Evolutionary conservation across 2,888 invertebrate genomes (phyloP).

Genomic region (Orthosia cruda): DNA sequence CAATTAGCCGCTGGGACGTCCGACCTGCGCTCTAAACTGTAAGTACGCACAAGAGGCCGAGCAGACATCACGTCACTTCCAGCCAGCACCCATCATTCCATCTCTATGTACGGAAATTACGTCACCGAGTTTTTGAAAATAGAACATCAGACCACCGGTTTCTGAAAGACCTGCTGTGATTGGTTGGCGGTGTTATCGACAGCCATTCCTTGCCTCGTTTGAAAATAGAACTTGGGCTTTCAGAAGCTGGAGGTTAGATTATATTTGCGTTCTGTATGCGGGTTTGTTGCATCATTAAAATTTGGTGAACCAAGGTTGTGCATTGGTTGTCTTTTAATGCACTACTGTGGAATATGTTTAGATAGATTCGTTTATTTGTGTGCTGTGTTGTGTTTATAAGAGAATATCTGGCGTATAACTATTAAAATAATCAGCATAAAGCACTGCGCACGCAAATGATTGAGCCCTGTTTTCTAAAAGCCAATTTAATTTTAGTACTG

Average conservation of each 20-base stretch:
- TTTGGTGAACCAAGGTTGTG: slow-evolving; percentile 31
- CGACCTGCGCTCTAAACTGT: slow-evolving; percentile 94
- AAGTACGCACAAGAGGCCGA: slow-evolving; percentile 85
- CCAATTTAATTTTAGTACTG: background rate
- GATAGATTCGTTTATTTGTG: slow-evolving; percentile 12
- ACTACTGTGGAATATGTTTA: slow-evolving; percentile 1
- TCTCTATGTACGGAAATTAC: slow-evolving; percentile 30
- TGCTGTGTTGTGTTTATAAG: background rate
- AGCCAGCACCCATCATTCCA: slow-evolving; percentile 47
- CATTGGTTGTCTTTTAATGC: slow-evolving; percentile 28
- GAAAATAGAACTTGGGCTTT: slow-evolving; percentile 11
- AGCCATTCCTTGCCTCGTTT: slow-evolving; percentile 2
- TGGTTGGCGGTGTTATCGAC: background rate
- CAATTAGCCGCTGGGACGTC: slow-evolving; percentile 95
- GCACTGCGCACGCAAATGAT: background rate
- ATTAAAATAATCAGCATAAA: background rate
- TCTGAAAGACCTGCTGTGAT: slow-evolving; percentile 15
- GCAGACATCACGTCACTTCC: slow-evolving; percentile 81
- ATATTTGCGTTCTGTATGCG: slow-evolving; percentile 16
- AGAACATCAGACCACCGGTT: background rate
- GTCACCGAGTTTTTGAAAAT: slow-evolving; percentile 16
- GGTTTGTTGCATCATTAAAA: slow-evolving; percentile 34
- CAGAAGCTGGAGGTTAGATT: slow-evolving; percentile 14
- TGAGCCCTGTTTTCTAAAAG: slow-evolving; percentile 5
- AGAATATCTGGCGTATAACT: background rate